Evolutionary conservation across 2,888 invertebrate genomes (phyloP), one percentile per base, ranked within the genome.

Genomic region (Habrosyne pyritoides): DNA sequence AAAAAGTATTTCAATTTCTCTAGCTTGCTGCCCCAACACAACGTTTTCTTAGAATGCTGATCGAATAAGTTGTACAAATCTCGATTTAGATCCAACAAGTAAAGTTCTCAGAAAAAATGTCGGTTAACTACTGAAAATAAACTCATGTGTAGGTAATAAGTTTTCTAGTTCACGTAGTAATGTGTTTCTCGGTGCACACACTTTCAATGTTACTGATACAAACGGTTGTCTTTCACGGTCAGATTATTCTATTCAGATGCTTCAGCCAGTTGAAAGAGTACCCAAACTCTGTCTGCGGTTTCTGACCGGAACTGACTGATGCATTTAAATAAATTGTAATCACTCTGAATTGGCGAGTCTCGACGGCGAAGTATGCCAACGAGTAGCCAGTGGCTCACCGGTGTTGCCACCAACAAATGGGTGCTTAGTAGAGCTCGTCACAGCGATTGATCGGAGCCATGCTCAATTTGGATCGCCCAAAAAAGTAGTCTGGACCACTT

Each of bases 401-500:
- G 18, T 50, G 28, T 18, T 50, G 50, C 50, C 18, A 50, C 50
- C 10, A 12, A 28, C 50, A 28, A 50, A 50, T 50, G 18, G 50
- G 10, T 50, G 28, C 28, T 49, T 50, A 42, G 42, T 42, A 42
- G 42, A 42, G 30, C 50, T 22, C 50, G 50, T 28, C 30, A 46
- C 54, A 54, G 53, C 57, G 53, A 78, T 76, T 74, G 77, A 80
- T 83, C 71, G 73, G 73, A 42, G 63, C 72, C 76, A 71, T 67
- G 67, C 70, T 70, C 73, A 81, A 82, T 79, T 82, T 71, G 75
- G 74, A 61, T 67, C 69, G 61, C 61, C 63, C 66, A 63, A 73
- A 75, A 81, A 82, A 81, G 65, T 61, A 69, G 75, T 70, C 71
- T 64, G 71, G 71, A 71, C 71, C 70, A 75, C 78, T 81, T 80